Conservation (phyloP, 2,113 vertebrate genomes). For the Cephalopholis sonnerati region DNA sequence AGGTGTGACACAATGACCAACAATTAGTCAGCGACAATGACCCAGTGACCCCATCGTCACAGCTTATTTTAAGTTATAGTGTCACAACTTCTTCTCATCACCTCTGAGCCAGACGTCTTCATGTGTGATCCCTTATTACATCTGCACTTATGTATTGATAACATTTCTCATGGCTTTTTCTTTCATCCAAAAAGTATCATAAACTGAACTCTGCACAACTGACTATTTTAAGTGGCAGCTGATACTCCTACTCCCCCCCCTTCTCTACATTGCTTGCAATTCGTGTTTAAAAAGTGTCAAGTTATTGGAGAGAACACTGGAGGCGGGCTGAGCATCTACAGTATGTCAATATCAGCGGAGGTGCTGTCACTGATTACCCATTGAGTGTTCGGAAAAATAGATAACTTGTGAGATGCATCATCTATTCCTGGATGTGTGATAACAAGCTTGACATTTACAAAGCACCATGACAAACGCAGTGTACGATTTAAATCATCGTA, state of each 20-base stretch:
- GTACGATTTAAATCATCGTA: neutral
- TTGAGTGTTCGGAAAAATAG: slow-evolving; percentile 30
- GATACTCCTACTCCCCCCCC: neutral
- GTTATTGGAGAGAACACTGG: slow-evolving; percentile 32
- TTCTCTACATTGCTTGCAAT: neutral
- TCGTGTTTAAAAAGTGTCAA: slow-evolving; percentile 31
- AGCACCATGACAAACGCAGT: neutral
- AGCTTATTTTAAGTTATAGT: neutral
- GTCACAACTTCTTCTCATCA: neutral
- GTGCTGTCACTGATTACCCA: slow-evolving; percentile 32
- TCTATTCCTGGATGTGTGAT: slow-evolving; percentile 50
- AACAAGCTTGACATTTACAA: slow-evolving; percentile 30
- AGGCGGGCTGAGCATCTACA: slow-evolving; percentile 10
- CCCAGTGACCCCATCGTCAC: neutral
- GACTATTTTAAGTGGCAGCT: neutral
- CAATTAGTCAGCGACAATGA: neutral
- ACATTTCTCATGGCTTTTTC: neutral
- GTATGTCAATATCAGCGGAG: slow-evolving; percentile 43
- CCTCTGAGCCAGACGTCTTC: neutral
- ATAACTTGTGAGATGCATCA: slow-evolving; percentile 30
- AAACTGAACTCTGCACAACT: neutral
- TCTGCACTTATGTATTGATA: no score
- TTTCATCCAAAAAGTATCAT: neutral
- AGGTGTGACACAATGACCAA: neutral
- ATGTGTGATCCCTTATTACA: neutral